Evolutionary conservation across 1,140 invertebrate genomes (phyloP).

Genomic region (Dreissena polymorpha): DNA sequence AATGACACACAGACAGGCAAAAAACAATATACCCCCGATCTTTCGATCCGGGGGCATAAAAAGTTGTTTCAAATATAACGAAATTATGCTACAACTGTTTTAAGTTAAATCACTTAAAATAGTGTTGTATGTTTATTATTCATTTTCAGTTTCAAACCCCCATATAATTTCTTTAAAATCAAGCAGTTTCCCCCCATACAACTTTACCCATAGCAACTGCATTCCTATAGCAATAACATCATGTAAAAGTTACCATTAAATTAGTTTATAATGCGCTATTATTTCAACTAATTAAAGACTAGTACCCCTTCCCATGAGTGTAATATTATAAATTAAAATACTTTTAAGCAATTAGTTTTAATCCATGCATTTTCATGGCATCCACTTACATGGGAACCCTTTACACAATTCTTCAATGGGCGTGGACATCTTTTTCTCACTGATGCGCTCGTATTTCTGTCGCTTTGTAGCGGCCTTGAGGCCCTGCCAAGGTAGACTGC

Average conservation of each 20-base stretch:
- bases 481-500: slow-evolving; percentile 83
- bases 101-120: no score
- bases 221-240: no score
- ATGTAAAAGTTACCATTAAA: not conserved
- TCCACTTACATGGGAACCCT: slow-evolving; percentile 87
- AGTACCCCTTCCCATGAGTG: not conserved
- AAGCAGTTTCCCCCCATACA: no score
- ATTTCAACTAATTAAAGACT: not conserved
- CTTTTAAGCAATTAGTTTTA: not conserved
- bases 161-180: no score
- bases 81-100: no score
- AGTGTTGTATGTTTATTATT: no score
- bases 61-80: no score
- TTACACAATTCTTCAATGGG: slow-evolving; percentile 96
- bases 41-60: no score
- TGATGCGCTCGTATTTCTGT: slow-evolving; percentile 97
- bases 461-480: slow-evolving; percentile 83
- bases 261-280: not conserved
- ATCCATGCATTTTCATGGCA: not conserved
- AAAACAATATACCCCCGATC: no score
- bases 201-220: no score
- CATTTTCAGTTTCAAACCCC: no score
- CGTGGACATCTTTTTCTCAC: slow-evolving; percentile 98
- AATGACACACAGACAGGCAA: no score
- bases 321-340: not conserved